Percentiles rank a stretch among this genome's conserved stretches.
These are phyloP conservation scores for Sebastiscus tertius DNA, from an alignment of 2,797 vertebrate species.

Conservation along the genomic window DNA sequence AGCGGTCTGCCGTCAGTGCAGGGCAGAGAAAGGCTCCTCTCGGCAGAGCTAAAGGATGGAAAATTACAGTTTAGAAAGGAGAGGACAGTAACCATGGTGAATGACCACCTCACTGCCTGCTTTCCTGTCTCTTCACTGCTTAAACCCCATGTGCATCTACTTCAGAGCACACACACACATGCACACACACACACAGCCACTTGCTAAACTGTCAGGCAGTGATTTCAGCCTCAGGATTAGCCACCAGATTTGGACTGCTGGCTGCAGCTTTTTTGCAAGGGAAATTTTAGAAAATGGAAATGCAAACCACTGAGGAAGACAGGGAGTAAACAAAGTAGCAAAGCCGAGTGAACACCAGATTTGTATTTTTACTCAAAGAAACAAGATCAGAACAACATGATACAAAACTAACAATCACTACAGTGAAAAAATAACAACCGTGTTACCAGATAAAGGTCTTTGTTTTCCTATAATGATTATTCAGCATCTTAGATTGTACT, in stretches of 20 bases:
- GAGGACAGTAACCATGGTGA: slow-evolving; percentile 80
- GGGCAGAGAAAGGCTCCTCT: slow-evolving; percentile 58
- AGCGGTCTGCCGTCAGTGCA: slow-evolving; percentile 48
- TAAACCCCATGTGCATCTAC: slow-evolving; percentile 54
- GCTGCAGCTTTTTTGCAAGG: slow-evolving; percentile 62
- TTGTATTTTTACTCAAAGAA: slow-evolving; percentile 8
- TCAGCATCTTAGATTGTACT: slow-evolving; percentile 17
- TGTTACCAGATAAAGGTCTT: neutral
- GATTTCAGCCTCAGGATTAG: slow-evolving; percentile 73
- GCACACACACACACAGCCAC: slow-evolving; percentile 6
- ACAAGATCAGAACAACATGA: neutral
- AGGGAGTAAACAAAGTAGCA: slow-evolving; percentile 21
- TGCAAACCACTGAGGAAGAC: slow-evolving; percentile 50
- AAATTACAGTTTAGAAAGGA: slow-evolving; percentile 79
- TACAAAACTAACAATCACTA: neutral
- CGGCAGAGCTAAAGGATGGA: slow-evolving; percentile 61
- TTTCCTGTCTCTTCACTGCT: slow-evolving; percentile 56
- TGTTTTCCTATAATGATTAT: neutral
- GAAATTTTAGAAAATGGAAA: slow-evolving; percentile 58
- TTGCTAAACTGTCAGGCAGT: slow-evolving; percentile 55
- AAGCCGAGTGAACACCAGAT: slow-evolving; percentile 5
- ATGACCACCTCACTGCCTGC: slow-evolving; percentile 50
- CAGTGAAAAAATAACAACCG: neutral
- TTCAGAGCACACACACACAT: slow-evolving; percentile 24
- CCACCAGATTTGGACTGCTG: slow-evolving; percentile 61